These are phyloP conservation scores for Amphiura filiformis DNA, from an alignment of 35 echinoderm and acorn worm species.

Conservation along the genomic window DNA sequence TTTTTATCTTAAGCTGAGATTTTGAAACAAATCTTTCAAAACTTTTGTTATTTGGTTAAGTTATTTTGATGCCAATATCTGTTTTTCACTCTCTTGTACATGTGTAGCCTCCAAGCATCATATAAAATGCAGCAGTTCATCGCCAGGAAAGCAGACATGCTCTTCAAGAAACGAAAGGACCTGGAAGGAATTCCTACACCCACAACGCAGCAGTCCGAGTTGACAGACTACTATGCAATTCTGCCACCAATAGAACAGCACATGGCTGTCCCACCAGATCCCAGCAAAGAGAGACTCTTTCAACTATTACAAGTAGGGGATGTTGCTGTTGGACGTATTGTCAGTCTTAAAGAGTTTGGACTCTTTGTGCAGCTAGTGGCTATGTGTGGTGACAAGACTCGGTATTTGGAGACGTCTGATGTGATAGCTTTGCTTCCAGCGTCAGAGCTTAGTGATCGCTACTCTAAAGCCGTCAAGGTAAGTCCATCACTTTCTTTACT, in stretches of 20 bases:
- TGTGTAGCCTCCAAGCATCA: too few species aligned
- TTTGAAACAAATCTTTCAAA: too few species aligned
- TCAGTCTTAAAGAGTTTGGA: constrained; percentile 77
- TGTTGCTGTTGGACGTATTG: constrained; percentile 52
- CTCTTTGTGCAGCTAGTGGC: constrained; percentile 72
- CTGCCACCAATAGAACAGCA: constrained; percentile 70
- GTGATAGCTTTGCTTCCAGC: constrained; percentile 70
- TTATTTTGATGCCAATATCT: too few species aligned
- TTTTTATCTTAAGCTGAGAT: too few species aligned
- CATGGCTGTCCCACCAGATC: constrained; percentile 47
- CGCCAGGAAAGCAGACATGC: constrained; percentile 68
- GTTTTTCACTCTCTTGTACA: too few species aligned
- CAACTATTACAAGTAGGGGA: constrained; percentile 53
- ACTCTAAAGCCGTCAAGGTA: constrained; percentile 42
- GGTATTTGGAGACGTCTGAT: constrained; percentile 58
- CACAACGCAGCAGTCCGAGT: constrained; percentile 46
- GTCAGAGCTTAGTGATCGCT: constrained; percentile 72
- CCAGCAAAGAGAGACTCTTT: constrained; percentile 51
- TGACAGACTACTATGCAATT: constrained; percentile 74
- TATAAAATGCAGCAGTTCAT: constrained; percentile 9
- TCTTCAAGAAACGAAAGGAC: neutral
- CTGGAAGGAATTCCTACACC: neutral
- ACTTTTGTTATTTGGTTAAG: too few species aligned
- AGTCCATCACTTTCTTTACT: neutral
- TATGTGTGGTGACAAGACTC: constrained; percentile 30